Percentiles rank a stretch among this genome's conserved stretches.
phyloP scores from a whole-genome alignment of 2,888 invertebrate species.

The Lithophane socia region DNA sequence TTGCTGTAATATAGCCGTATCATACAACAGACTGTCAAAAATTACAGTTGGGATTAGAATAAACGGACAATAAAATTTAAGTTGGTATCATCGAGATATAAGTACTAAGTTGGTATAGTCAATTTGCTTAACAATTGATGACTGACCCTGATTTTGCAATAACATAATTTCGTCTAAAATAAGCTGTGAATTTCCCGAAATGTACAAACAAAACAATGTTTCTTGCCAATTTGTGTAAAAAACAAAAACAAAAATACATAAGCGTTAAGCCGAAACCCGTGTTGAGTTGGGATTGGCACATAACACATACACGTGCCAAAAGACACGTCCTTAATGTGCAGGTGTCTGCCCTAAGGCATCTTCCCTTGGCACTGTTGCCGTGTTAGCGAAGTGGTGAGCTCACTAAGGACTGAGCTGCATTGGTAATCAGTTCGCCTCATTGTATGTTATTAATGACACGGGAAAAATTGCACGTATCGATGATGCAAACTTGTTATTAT shows the following conservation, averaged over 20 bases:
- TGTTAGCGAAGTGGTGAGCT: slow-evolving; percentile 37
- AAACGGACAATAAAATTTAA: neutral
- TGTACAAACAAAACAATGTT: neutral
- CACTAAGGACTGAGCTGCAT: slow-evolving; percentile 36
- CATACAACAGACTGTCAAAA: neutral
- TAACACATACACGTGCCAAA: slow-evolving; percentile 31
- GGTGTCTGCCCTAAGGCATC: slow-evolving; percentile 40
- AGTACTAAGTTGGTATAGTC: too few relatives aligned
- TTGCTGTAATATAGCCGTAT: neutral
- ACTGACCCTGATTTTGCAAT: too few relatives aligned
- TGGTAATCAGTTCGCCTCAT: slow-evolving; percentile 34
- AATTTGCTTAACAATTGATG: neutral
- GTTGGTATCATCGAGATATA: too few relatives aligned
- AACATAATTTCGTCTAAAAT: neutral
- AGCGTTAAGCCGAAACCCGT: neutral
- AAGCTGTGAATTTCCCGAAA: neutral
- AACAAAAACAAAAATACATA: neutral
- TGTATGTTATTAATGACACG: slow-evolving; percentile 23
- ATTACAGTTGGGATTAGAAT: neutral
- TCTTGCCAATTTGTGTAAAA: slow-evolving; percentile 6
- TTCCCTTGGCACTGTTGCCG: slow-evolving; percentile 51
- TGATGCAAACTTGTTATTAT: neutral
- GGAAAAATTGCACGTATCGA: slow-evolving; percentile 31
- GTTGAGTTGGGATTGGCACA: slow-evolving; percentile 8
- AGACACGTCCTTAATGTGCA: slow-evolving; percentile 26